These are phyloP conservation scores for Atta texana DNA, from an alignment of 1,140 invertebrate species.

Conservation along the genomic window DNA sequence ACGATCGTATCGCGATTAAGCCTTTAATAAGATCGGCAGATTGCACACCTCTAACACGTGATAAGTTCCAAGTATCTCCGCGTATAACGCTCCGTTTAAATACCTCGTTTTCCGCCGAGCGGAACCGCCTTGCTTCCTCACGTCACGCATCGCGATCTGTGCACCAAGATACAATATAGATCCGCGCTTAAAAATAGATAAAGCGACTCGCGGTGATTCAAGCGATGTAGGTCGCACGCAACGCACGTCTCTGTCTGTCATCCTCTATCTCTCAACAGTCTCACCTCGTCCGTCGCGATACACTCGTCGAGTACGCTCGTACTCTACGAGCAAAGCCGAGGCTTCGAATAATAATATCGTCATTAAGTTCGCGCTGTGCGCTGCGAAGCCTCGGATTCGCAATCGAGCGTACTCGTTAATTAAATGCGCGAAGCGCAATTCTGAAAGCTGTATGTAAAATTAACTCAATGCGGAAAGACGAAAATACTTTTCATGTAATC, in stretches of 20 bases:
- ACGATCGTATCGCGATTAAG: slow-evolving; percentile 48
- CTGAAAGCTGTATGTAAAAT: slow-evolving; percentile 38
- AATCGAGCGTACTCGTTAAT: slow-evolving; percentile 54
- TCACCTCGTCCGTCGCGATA: slow-evolving; percentile 8
- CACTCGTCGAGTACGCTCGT: slow-evolving; percentile 24
- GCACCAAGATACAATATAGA: slow-evolving; percentile 51
- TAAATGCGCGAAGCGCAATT: slow-evolving; percentile 50
- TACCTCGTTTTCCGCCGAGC: slow-evolving; percentile 55
- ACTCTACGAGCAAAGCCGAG: slow-evolving; percentile 34
- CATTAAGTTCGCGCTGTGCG: slow-evolving; percentile 40
- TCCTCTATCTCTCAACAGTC: not conserved
- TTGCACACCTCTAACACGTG: slow-evolving; percentile 50
- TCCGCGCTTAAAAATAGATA: slow-evolving; percentile 60
- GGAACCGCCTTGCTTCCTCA: slow-evolving; percentile 52
- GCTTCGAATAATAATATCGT: slow-evolving; percentile 56
- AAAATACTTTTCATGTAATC: slow-evolving; percentile 9
- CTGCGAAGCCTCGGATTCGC: slow-evolving; percentile 14
- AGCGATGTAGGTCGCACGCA: slow-evolving; percentile 60
- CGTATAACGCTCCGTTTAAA: slow-evolving; percentile 53
- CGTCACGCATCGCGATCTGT: slow-evolving; percentile 49
- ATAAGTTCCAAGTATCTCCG: slow-evolving; percentile 41
- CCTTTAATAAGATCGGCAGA: slow-evolving; percentile 56
- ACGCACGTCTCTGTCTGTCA: slow-evolving; percentile 43
- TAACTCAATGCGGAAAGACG: slow-evolving; percentile 4
- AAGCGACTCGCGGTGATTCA: slow-evolving; percentile 59